These are phyloP conservation scores for Xiphophorus hellerii DNA, from an alignment of 2,113 vertebrate species.

Conservation along the genomic window DNA sequence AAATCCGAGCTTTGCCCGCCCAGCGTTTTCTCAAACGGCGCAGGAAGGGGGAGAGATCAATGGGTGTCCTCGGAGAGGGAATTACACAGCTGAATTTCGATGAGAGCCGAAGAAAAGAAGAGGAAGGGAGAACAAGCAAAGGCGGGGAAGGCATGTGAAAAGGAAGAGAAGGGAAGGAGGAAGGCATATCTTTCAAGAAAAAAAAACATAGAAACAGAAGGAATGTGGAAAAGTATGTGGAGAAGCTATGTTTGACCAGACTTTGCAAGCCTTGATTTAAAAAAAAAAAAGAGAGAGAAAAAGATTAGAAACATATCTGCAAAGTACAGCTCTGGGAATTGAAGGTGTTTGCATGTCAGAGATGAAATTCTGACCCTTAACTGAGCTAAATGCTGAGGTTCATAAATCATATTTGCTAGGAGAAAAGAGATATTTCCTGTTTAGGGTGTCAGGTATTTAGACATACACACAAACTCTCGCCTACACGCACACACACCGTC, in stretches of 20 bases:
- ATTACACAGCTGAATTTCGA: conserved; percentile 74
- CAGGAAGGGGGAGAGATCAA: conserved; percentile 74
- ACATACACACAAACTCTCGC: not conserved
- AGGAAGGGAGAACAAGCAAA: conserved; percentile 73
- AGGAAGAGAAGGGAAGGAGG: conserved; percentile 56
- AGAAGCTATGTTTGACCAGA: conserved; percentile 20
- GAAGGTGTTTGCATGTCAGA: no score
- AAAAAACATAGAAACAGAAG: conserved; percentile 48
- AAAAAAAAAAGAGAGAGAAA: not conserved
- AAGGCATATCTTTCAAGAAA: conserved; percentile 59
- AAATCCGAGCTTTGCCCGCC: conserved; percentile 54
- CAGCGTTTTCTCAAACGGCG: conserved; percentile 60
- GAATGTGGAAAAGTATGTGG: conserved; percentile 63
- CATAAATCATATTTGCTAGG: conserved; percentile 28
- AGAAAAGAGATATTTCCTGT: conserved; percentile 64
- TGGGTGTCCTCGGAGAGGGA: conserved; percentile 74
- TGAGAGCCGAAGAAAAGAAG: conserved; percentile 74
- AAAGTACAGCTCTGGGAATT: not conserved
- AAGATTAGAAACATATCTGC: not conserved
- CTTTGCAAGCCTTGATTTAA: not conserved
- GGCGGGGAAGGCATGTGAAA: conserved; percentile 69
- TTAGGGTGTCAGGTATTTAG: conserved; percentile 20
- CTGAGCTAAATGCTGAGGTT: conserved; percentile 41
- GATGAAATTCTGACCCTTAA: conserved; percentile 26
- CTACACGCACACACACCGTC: not conserved